Evolutionary conservation across 2,113 vertebrate genomes (phyloP).

Genomic region (Anthoscopus minutus): DNA sequence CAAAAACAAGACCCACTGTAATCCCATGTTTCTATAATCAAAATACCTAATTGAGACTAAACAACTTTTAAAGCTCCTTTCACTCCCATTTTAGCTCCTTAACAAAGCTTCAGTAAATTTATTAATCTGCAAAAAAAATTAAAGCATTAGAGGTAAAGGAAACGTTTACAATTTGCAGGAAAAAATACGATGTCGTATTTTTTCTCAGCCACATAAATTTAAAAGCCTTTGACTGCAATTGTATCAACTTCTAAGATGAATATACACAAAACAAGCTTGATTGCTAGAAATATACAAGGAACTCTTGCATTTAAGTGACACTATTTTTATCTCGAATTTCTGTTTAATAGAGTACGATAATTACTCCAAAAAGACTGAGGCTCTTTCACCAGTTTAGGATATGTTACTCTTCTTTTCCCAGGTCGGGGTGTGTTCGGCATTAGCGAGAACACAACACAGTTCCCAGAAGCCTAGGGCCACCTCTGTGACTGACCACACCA

Average conservation of each 20-base stretch:
- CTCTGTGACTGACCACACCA: not conserved
- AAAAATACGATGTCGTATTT: rapidly evolving
- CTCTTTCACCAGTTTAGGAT: not conserved
- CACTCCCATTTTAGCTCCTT: not conserved
- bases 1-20: not conserved
- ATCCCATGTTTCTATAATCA: not conserved
- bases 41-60: not conserved
- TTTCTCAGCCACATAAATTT: not conserved
- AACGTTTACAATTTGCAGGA: not conserved
- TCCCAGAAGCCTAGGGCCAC: not conserved
- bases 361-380: not conserved
- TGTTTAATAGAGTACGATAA: not conserved
- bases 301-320: not conserved
- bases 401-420: not conserved
- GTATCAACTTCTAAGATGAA: not conserved
- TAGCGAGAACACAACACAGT: not conserved
- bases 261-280: not conserved
- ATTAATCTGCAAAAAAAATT: not conserved
- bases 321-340: not conserved
- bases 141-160: not conserved
- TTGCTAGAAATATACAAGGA: rapidly evolving
- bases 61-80: not conserved
- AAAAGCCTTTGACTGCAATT: not conserved
- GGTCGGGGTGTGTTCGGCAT: not conserved
- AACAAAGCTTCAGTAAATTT: not conserved